Percentiles rank a stretch among this genome's conserved stretches.
Evolutionary conservation across 2,113 vertebrate species (phyloP).

Genomic region (Willisornis vidua): DNA sequence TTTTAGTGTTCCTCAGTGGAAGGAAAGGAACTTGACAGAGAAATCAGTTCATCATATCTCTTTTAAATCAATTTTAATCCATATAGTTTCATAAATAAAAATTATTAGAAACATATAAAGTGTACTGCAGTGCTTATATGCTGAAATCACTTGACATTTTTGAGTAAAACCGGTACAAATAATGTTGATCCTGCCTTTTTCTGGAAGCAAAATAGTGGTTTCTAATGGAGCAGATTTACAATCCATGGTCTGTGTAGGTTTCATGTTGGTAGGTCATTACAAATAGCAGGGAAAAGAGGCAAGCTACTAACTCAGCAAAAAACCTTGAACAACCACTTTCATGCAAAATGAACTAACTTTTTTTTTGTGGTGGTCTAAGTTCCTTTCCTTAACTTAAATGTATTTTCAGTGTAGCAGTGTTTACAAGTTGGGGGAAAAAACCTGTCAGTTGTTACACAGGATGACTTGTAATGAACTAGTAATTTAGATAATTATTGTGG

Average conservation of each 20-base stretch:
- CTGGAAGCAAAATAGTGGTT: neutral
- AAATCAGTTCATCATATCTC: neutral
- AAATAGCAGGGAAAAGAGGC: neutral
- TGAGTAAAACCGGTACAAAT: neutral
- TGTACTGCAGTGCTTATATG: neutral
- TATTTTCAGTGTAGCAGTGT: neutral
- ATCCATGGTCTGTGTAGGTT: neutral
- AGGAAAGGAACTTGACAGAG: neutral
- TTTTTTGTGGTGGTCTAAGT: neutral
- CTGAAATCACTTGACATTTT: neutral
- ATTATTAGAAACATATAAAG: neutral
- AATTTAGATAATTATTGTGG: neutral
- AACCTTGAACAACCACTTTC: neutral
- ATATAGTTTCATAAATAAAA: neutral
- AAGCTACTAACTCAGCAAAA: neutral
- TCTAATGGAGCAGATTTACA: neutral
- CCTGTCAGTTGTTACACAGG: neutral
- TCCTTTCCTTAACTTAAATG: neutral
- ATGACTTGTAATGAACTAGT: neutral
- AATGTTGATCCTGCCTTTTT: neutral
- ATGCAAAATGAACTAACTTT: neutral
- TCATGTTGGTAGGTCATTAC: neutral
- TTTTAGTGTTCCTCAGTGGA: neutral
- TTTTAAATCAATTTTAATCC: neutral
- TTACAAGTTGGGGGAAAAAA: neutral